These are phyloP conservation scores for Sphaeridia pumilis DNA, from an alignment of 2,888 invertebrate genomes.

Conservation along the genomic window DNA sequence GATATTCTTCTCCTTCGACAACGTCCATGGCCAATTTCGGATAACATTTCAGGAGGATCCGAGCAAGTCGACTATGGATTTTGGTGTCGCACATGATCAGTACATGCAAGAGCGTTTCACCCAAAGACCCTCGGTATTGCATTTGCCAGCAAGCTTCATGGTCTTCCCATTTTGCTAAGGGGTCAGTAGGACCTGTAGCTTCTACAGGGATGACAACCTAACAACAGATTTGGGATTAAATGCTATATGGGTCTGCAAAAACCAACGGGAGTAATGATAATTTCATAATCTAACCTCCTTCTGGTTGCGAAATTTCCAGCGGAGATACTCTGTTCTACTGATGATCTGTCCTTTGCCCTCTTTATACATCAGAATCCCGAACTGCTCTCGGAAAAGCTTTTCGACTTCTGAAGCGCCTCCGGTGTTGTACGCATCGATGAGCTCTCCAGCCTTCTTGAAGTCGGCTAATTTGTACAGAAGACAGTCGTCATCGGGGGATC, in stretches of 20 bases:
- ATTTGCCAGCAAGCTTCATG: constrained; percentile 97
- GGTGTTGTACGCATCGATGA: constrained; percentile 72
- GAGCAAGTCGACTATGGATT: constrained; percentile 65
- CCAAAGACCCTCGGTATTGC: constrained; percentile 77
- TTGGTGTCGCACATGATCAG: constrained; percentile 89
- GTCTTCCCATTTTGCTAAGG: constrained; percentile 74
- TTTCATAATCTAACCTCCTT: constrained; percentile 35
- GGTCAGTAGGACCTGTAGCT: constrained; percentile 74
- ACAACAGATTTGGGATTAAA: no score
- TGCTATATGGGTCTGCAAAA: no score
- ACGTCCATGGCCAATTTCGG: constrained; percentile 84
- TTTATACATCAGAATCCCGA: constrained; percentile 75
- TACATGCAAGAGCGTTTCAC: constrained; percentile 88
- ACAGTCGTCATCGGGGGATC: constrained; percentile 69
- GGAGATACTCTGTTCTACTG: constrained; percentile 72
- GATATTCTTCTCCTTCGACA: constrained; percentile 94
- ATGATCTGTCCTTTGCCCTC: constrained; percentile 72
- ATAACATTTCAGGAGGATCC: constrained; percentile 78
- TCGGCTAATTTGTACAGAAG: constrained; percentile 72
- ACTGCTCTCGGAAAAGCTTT: constrained; percentile 70
- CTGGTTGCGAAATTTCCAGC: constrained; percentile 80
- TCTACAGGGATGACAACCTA: constrained; percentile 73
- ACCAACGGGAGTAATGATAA: no score
- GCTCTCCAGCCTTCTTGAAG: constrained; percentile 77
- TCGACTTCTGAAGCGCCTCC: constrained; percentile 62